Evolutionary conservation across 2,888 invertebrate species (phyloP).

Genomic region (Cinara cedri): DNA sequence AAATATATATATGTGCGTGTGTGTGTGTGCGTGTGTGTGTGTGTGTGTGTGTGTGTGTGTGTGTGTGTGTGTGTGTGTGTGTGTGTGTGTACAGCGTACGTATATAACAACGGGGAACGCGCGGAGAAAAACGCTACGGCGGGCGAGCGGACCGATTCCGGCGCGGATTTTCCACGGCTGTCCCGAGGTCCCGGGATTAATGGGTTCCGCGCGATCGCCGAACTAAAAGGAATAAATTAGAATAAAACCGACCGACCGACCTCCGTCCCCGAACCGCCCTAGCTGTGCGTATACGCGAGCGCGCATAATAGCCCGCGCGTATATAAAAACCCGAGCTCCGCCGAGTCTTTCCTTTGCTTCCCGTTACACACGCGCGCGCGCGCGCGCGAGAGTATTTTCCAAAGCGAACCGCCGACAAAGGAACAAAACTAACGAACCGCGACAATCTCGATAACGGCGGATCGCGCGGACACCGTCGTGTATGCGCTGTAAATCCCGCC

Average conservation of each 20-base stretch:
- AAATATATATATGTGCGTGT: no score
- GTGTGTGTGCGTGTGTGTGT: no score
- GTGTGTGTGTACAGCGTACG: no score
- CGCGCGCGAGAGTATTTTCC: neutral
- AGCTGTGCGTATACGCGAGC: no score
- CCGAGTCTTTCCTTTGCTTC: slow-evolving; percentile 32
- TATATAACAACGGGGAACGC: no score
- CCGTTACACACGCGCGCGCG: neutral
- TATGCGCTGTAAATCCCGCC: slow-evolving; percentile 48
- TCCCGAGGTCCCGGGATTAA: slow-evolving; percentile 49
- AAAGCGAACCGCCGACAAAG: slow-evolving; percentile 34
- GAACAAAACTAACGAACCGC: slow-evolving; percentile 54
- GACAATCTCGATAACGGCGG: slow-evolving; percentile 52
- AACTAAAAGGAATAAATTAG: slow-evolving; percentile 55
- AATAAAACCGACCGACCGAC: slow-evolving; percentile 18
- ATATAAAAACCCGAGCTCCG: no score
- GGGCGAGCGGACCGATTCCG: slow-evolving; percentile 30
- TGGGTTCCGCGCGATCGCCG: slow-evolving; percentile 56
- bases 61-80: no score
- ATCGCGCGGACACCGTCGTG: slow-evolving; percentile 9
- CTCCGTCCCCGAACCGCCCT: neutral
- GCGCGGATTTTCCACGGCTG: slow-evolving; percentile 37
- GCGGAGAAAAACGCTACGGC: neutral
- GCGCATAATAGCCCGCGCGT: neutral
- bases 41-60: no score